These are phyloP conservation scores for Leptosomus discolor DNA, from an alignment of 2,113 vertebrate species.

Conservation along the genomic window DNA sequence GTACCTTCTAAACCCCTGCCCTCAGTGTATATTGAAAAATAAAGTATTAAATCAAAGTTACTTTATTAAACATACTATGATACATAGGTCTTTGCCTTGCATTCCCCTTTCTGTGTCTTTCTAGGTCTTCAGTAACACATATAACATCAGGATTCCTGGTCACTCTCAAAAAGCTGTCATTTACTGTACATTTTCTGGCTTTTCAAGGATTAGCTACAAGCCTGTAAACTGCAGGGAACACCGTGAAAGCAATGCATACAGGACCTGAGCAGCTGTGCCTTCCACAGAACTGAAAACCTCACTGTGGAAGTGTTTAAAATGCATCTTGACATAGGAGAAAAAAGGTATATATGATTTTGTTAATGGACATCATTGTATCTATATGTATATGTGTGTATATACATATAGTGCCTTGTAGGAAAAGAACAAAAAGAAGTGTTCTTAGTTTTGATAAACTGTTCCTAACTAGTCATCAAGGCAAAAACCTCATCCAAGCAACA, in stretches of 20 bases:
- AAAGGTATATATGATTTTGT: neutral
- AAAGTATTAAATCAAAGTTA: neutral
- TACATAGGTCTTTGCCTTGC: neutral
- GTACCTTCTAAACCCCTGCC: neutral
- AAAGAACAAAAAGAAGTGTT: neutral
- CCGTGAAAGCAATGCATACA: neutral
- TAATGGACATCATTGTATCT: neutral
- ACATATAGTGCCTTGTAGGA: neutral
- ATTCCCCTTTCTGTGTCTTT: neutral
- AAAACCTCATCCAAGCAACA: neutral
- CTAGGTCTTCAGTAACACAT: neutral
- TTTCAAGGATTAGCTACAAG: neutral
- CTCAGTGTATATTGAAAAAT: neutral
- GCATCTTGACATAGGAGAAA: neutral
- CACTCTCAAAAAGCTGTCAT: neutral
- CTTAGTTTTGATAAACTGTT: neutral
- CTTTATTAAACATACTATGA: neutral
- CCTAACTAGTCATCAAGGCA: neutral
- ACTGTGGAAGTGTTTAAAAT: neutral
- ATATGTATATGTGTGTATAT: rapidly evolving
- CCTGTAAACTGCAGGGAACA: neutral
- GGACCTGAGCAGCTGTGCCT: neutral
- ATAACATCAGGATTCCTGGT: neutral
- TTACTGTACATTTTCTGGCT: neutral
- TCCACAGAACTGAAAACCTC: neutral